phyloP scores from a whole-genome alignment of 2,888 invertebrate genomes.

The Dynastes hyllus region DNA sequence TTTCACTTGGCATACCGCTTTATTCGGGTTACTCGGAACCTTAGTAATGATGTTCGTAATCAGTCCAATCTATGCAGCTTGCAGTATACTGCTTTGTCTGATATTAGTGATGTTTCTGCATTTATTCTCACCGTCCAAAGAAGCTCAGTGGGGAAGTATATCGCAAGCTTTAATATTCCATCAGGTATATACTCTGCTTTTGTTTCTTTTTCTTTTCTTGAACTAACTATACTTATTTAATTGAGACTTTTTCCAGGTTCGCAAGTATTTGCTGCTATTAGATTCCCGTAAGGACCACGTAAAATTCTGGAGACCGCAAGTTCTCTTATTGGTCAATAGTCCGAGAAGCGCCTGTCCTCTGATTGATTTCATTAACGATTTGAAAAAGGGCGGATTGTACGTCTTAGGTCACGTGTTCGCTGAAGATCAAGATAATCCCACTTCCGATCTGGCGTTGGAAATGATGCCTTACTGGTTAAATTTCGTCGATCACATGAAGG shows the following conservation, averaged over 20 bases:
- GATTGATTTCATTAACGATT: conserved; percentile 97
- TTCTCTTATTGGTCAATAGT: conserved; percentile 92
- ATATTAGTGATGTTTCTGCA: conserved; percentile 92
- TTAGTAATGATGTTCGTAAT: conserved; percentile 96
- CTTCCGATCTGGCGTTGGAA: conserved; percentile 81
- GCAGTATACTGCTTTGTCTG: conserved; percentile 89
- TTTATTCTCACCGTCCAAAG: conserved; percentile 88
- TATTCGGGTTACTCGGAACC: conserved; percentile 89
- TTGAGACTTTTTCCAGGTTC: conserved; percentile 72
- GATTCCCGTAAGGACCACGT: conserved; percentile 98
- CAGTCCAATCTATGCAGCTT: conserved; percentile 90
- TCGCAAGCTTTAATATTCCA: conserved; percentile 99
- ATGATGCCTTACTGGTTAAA: conserved; percentile 93
- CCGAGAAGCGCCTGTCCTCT: conserved; percentile 93
- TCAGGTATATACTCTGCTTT: conserved; percentile 77
- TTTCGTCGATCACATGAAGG: conserved; percentile 95
- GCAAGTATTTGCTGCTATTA: conserved; percentile 95
- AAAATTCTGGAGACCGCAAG: conserved; percentile 99
- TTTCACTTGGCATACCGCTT: conserved; percentile 95
- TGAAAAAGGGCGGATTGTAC: conserved; percentile 95
- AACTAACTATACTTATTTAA: not conserved
- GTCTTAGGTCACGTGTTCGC: conserved; percentile 90
- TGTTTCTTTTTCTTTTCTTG: not conserved
- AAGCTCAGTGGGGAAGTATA: conserved; percentile 95
- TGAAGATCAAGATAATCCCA: conserved; percentile 73